A percentile compares a stretch with the other conserved stretches of the same genome.
These are phyloP conservation scores for Misgurnus anguillicaudatus DNA, from an alignment of 2,113 vertebrate species.

Conservation along the genomic window DNA sequence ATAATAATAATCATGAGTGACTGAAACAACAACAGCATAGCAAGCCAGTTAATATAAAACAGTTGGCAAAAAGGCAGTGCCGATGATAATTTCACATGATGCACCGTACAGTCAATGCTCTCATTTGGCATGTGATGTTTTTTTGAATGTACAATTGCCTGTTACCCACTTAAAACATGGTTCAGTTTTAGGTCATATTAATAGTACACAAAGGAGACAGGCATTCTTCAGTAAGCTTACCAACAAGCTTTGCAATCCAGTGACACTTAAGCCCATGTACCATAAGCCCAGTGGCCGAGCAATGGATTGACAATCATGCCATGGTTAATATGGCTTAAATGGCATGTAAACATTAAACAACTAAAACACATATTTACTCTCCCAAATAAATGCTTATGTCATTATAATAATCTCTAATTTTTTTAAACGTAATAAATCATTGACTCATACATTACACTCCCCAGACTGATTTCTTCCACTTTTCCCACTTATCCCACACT, in stretches of 20 bases:
- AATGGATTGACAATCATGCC: background rate
- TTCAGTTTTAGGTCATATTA: conserved; percentile 70
- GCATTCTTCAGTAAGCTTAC: conserved; percentile 63
- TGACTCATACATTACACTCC: too few relatives aligned
- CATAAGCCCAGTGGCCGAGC: background rate
- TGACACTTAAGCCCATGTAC: conserved; percentile 37
- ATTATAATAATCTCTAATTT: background rate
- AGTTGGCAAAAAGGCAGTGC: background rate
- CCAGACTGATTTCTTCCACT: too few relatives aligned
- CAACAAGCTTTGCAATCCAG: conserved; percentile 58
- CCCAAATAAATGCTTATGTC: background rate
- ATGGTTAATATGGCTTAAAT: background rate
- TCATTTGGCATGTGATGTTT: conserved; percentile 1
- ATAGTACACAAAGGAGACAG: conserved; percentile 65
- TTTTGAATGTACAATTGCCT: conserved; percentile 54
- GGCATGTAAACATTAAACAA: conserved; percentile 6
- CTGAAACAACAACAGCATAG: background rate
- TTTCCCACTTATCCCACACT: too few relatives aligned
- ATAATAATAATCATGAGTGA: background rate
- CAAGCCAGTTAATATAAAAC: background rate
- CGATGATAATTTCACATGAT: too few relatives aligned
- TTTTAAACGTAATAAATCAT: too few relatives aligned
- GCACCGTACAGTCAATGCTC: background rate
- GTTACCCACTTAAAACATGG: conserved; percentile 68
- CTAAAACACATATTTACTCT: background rate